Evolutionary conservation across 2,113 vertebrate species (phyloP), one percentile per base, ranked within the genome.

Genomic region (Sinocyclocheilus grahami): DNA sequence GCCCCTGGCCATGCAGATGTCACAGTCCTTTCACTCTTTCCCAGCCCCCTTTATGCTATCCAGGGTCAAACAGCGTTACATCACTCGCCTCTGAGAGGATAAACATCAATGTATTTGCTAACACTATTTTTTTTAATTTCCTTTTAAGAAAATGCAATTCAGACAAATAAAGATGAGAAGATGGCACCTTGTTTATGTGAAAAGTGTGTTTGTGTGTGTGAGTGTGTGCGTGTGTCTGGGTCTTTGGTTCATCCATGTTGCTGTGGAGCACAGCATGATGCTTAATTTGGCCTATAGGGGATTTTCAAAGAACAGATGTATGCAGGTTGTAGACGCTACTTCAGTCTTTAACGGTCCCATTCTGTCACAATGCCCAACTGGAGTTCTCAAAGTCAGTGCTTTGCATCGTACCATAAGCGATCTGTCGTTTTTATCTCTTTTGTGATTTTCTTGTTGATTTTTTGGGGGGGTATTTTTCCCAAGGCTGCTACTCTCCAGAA

Each of bases 31-130:
- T 90, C 89, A 89, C 46, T 85, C 84, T 86, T 86, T 88, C 87
- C n/a, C 53, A 87, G 33, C 80, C 84, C 80, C 90, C 90, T 84
- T 90, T 88, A 33, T 90, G 37, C 90, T 87, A 93, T 92, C 89
- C 88, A 92, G 91, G 92, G 92, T 95, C 92, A 93, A 92, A 91
- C 92, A 78, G 86, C 89, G 90, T 94, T 93, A 91, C 92, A 91
- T 93, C 93, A 93, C 92, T 90, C 89, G 71, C 42, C 6, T 39
- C 20, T 33, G 78, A 85, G 72, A 82, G 86, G 86, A 79, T 20
- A 63, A 9, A 3, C 20, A 58, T 20, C n/a, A 55, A 10, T 62
- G 8, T 62, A 62, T n/a, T 74, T 42, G 20, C 4, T 12, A n/a
- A 22, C 10, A n/a, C 22, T 62, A 4, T 2, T 7, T 16, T 65